Evolutionary conservation across 2,113 vertebrate species (phyloP), one percentile per base, ranked within the genome.

Genomic region (Ailuropoda melanoleuca): DNA sequence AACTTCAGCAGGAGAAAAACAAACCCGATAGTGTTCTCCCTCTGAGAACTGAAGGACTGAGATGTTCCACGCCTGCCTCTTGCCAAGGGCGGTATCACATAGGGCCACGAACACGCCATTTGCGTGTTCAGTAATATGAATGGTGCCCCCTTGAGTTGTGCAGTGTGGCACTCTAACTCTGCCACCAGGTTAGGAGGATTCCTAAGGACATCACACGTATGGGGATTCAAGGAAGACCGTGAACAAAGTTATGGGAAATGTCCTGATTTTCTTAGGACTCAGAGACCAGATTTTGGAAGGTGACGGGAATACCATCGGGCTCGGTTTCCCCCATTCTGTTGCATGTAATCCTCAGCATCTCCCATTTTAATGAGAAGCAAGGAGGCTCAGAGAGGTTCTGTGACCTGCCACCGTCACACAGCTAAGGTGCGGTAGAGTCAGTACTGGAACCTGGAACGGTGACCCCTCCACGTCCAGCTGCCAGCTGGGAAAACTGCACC

Each of bases 1-100:
- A 84, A 87, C 26, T 77, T 90, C n/a, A 14, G 56, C 60, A 62
- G 50, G 81, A 90, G 48, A 55, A 66, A 97, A 96, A 62, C 64
- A 72, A 82, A 62, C 77, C 80, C 58, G 17, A 4, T 3, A 5
- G 37, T 13, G 55, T 37, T 68, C 43, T 74, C 80, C 4, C 0
- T 5, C 26, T 50, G 26, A 78, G 60, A 81, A 34, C 24, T 23
- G 2, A 31, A 72, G 72, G 21, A 24, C 17, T 21, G 56, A 53
- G 75, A 12, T 4, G 53, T 12, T 37, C 29, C 58, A 7, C 0
- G 0, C 23, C 34, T 0, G 15, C 83, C 37, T 95, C 11, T 37
- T 9, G 12, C 64, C 56, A 21, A 46, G 15, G 37, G 21, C 6
- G 7, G 34, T 19, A 0, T 0, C 60, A 34, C 0, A 0, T 3